Base-by-base conservation (phyloP, 1,140 invertebrate species). In the Drosophila persimilis region DNA sequence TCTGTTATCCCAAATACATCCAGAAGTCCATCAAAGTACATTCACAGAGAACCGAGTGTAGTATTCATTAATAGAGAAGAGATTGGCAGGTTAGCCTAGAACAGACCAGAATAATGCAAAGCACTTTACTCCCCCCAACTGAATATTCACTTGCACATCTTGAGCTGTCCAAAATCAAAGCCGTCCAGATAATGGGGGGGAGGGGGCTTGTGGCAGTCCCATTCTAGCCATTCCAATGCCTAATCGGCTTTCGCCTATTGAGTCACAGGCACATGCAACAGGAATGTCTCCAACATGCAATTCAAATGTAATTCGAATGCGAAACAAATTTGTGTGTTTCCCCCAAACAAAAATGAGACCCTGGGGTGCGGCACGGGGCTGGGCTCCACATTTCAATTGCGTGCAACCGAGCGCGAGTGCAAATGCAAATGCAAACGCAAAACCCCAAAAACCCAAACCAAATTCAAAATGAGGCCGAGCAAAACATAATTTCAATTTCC, bases 401-500 rank as follows among this genome's bases (percentile, higher is more conserved):
- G 54, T 31, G 41, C 46, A 55, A 46, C 63, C 43, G 20, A 56
- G 51, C 20, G n/a, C 22, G 50, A 24, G 35, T 43, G 11, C 20
- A 55, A 31, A 29, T n/a, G 31, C 26, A 15, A 29, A 56, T 24
- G n/a, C 20, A 46, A 31, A 9, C 39, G 44, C 8, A 13, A 45
- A 26, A 20, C n/a, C 45, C 55, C 5, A 58, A 52, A 52, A 58
- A 20, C 45, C 56, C n/a, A 35, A 41, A 43, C 24, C 47, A 77
- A 74, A 70, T 74, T 31, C 35, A 55, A 71, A 81, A 81, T 65
- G 74, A 80, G 64, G 45, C 70, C 58, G 71, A 80, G 77, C 73
- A 66, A 77, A 74, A 77, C 63, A 88, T 80, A 85, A 75, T 88
- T 86, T 88, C 77, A 81, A 85, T 85, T 88, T 85, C 83, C 81